Evolutionary conservation across 2,797 vertebrate genomes (phyloP).

Genomic region (Pseudomugil gertrudae): DNA sequence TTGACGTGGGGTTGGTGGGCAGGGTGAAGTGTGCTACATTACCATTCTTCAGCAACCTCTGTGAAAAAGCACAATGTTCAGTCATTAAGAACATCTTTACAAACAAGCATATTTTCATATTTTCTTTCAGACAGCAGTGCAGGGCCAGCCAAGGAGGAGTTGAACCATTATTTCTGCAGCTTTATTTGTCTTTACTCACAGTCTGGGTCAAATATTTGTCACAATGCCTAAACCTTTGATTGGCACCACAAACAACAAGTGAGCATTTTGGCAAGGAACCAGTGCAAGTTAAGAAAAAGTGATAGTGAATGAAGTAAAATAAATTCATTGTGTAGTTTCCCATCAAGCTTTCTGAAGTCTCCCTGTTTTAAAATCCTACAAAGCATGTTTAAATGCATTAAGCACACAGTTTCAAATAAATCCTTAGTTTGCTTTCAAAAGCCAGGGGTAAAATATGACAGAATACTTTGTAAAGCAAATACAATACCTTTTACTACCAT

Average conservation of each 20-base stretch:
- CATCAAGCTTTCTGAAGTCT: not conserved
- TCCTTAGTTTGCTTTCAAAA: not conserved
- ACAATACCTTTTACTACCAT: not conserved
- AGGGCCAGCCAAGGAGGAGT: not conserved
- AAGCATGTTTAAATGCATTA: not conserved
- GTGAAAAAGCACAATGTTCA: conserved; percentile 31
- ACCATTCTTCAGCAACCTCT: conserved; percentile 74
- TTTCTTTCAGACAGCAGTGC: not conserved
- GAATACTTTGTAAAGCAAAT: not conserved
- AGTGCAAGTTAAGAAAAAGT: not conserved
- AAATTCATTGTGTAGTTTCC: not conserved
- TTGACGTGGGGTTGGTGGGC: conserved; percentile 70
- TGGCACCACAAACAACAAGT: not conserved
- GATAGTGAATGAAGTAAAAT: not conserved
- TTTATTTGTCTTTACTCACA: not conserved
- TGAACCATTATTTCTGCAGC: not conserved
- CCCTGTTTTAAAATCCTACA: not conserved
- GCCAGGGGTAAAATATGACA: no score
- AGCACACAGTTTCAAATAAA: not conserved
- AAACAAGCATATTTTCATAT: not conserved
- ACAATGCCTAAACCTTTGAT: not conserved
- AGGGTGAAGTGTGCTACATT: conserved; percentile 81
- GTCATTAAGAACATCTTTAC: not conserved
- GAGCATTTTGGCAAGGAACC: no score
- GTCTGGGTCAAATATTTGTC: no score